phyloP scores from a whole-genome alignment of 2,888 invertebrate species.

The Pollenia griseotomentosa region DNA sequence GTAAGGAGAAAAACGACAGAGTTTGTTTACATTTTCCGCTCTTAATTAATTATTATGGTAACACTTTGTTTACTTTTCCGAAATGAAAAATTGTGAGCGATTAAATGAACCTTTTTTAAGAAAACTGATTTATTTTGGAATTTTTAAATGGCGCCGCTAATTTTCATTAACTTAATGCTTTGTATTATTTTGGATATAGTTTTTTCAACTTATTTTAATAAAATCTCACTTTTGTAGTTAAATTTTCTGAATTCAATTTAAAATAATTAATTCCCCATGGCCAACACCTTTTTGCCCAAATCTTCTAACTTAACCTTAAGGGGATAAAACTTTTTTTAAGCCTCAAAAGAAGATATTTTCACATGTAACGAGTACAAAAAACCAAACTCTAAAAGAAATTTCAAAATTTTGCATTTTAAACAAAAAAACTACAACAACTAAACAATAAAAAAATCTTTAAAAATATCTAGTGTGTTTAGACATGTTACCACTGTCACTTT shows the following conservation, averaged over 20 bases:
- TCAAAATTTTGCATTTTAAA: conserved; percentile 70
- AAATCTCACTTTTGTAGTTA: conserved; percentile 32
- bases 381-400: conserved; percentile 55
- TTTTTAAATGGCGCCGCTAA: conserved; percentile 21
- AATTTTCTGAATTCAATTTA: conserved; percentile 54
- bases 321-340: background rate
- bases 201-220: background rate
- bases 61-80: background rate
- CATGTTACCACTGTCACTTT: conserved; percentile 73
- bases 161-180: background rate
- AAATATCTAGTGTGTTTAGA: conserved; percentile 70
- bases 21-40: background rate
- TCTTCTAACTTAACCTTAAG: background rate
- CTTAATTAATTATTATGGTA: conserved; percentile 11
- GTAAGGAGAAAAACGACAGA: background rate
- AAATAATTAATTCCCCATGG: conserved; percentile 75
- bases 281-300: conserved; percentile 69
- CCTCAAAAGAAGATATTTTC: conserved; percentile 43
- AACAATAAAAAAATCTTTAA: background rate
- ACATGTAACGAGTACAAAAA: background rate
- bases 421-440: background rate
- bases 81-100: background rate
- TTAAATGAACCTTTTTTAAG: background rate
- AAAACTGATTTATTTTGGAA: conserved; percentile 1
- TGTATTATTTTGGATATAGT: background rate